A percentile compares a stretch with the other conserved stretches of the same genome.
phyloP scores from a whole-genome alignment of 2,113 vertebrate species.

The Pholis gunnellus region DNA sequence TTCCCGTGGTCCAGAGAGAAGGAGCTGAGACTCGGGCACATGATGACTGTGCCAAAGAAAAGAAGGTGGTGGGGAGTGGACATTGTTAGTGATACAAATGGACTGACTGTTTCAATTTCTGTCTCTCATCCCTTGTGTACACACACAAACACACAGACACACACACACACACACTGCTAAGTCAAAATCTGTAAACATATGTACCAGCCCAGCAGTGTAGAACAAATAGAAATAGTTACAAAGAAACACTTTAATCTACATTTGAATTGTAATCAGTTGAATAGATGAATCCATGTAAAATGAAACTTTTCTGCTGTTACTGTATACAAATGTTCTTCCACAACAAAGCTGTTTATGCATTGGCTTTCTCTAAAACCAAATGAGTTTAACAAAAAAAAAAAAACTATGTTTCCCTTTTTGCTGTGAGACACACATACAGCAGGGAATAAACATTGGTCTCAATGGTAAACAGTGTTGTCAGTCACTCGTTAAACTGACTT shows the following conservation, averaged over 20 bases:
- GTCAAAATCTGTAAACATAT: slow-evolving; percentile 9
- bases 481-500: slow-evolving; percentile 52
- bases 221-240: slow-evolving; percentile 18
- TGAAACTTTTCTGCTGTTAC: slow-evolving; percentile 38
- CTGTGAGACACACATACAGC: slow-evolving; percentile 35
- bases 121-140: slow-evolving; percentile 14
- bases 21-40: slow-evolving; percentile 95
- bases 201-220: slow-evolving; percentile 8
- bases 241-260: background rate
- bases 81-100: slow-evolving; percentile 21
- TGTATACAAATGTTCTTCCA: slow-evolving; percentile 20
- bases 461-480: slow-evolving; percentile 61
- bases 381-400: slow-evolving; percentile 34
- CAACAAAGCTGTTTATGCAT: slow-evolving; percentile 51
- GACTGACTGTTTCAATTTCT: slow-evolving; percentile 13
- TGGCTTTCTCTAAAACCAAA: slow-evolving; percentile 45
- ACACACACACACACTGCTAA: slow-evolving; percentile 11
- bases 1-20: slow-evolving; percentile 96
- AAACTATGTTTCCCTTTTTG: slow-evolving; percentile 42
- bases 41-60: slow-evolving; percentile 85
- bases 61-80: background rate
- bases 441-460: slow-evolving; percentile 58
- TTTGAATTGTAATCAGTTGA: slow-evolving; percentile 7
- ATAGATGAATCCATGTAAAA: slow-evolving; percentile 28
- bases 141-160: background rate